Evolutionary conservation across 2,888 invertebrate species (phyloP).

Genomic region (Eupithecia subfuscata): DNA sequence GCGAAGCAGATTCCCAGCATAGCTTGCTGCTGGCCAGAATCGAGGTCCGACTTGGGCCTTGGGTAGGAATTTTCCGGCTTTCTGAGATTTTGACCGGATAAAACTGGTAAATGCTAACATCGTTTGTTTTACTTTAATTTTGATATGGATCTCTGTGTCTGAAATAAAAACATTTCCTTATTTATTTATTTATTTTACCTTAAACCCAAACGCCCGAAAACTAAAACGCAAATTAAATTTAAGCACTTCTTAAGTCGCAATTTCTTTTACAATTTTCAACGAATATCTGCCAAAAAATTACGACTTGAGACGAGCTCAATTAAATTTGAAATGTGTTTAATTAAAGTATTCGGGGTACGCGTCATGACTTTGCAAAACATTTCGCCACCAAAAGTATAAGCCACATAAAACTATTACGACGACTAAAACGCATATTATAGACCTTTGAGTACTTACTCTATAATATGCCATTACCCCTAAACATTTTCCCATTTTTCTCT

Average conservation of each 20-base stretch:
- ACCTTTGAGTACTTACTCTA: not conserved
- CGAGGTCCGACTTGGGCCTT: slow-evolving; percentile 12
- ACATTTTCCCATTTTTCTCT: not conserved
- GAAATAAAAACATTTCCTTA: too few relatives aligned
- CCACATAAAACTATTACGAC: too few relatives aligned
- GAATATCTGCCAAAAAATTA: too few relatives aligned
- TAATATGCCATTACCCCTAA: not conserved
- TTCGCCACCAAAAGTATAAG: not conserved
- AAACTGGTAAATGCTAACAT: not conserved
- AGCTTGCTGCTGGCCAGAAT: slow-evolving; percentile 28
- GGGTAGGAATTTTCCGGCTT: slow-evolving; percentile 16
- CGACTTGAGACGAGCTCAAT: too few relatives aligned
- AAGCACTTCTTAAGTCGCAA: not conserved
- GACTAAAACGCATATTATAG: not conserved
- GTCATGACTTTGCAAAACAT: not conserved
- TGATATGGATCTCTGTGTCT: too few relatives aligned
- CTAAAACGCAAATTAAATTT: not conserved
- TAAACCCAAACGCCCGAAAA: too few relatives aligned
- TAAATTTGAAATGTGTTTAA: too few relatives aligned
- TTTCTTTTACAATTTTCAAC: too few relatives aligned
- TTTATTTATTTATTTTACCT: too few relatives aligned
- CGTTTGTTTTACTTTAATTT: too few relatives aligned
- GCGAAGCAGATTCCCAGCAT: slow-evolving; percentile 52
- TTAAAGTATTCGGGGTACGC: not conserved
- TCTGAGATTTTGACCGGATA: slow-evolving; percentile 18